Evolutionary conservation across 1,140 invertebrate species (phyloP).

Genomic region (Bombus cullumanus): DNA sequence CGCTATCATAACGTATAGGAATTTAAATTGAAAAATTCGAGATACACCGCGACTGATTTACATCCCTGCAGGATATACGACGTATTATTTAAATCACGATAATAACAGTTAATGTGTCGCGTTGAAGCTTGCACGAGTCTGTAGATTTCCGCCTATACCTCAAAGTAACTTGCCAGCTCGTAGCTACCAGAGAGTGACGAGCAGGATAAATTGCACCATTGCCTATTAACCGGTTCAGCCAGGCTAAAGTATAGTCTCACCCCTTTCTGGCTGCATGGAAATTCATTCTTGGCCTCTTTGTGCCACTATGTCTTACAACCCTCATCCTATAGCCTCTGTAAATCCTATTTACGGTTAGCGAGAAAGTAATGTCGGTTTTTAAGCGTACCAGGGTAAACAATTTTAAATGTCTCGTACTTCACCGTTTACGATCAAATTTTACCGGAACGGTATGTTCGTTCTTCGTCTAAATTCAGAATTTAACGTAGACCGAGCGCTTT

Average conservation of each 20-base stretch:
- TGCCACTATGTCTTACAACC: neutral
- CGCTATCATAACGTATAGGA: neutral
- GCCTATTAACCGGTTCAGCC: neutral
- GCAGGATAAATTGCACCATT: neutral
- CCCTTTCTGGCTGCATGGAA: neutral
- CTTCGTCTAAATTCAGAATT: no score
- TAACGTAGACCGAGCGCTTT: no score
- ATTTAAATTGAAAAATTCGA: neutral
- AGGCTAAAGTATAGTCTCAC: neutral
- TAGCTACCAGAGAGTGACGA: neutral
- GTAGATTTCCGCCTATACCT: neutral
- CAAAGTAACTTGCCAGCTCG: neutral
- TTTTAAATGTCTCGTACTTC: neutral
- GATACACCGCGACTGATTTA: neutral
- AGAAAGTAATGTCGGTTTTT: neutral
- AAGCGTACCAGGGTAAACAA: neutral
- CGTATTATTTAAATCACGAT: neutral
- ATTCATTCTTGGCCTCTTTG: neutral
- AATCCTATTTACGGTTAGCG: neutral
- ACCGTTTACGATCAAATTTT: neutral
- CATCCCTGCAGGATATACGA: neutral
- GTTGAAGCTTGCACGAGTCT: neutral
- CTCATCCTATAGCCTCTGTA: neutral
- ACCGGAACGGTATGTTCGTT: neutral
- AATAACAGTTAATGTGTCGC: neutral